phyloP scores from a whole-genome alignment of 2,888 invertebrate species.

The Dynastes tityus region DNA sequence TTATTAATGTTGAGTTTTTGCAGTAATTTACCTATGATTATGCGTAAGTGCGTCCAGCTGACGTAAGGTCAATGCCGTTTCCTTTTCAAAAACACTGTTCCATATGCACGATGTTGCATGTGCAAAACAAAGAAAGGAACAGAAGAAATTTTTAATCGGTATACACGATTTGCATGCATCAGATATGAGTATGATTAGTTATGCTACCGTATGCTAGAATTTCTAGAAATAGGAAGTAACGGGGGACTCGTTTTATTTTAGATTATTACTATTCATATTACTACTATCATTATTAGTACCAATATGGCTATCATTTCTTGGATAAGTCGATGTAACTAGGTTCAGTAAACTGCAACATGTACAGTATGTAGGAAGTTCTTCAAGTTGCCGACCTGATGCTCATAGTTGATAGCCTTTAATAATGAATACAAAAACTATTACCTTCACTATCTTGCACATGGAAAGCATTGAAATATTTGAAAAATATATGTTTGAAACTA shows the following conservation, averaged over 20 bases:
- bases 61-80: slow-evolving; percentile 21
- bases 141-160: neutral
- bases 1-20: slow-evolving; percentile 15
- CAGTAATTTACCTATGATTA: slow-evolving; percentile 19
- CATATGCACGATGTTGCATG: neutral
- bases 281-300: neutral
- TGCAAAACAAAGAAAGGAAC: slow-evolving; percentile 4
- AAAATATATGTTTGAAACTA: neutral
- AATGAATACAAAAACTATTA: too few species aligned
- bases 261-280: slow-evolving; percentile 2
- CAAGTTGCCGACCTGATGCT: too few species aligned
- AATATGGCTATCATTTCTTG: neutral
- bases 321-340: neutral
- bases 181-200: slow-evolving; percentile 12
- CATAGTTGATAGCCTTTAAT: too few species aligned
- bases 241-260: neutral
- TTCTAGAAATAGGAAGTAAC: slow-evolving; percentile 8
- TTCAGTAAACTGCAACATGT: neutral
- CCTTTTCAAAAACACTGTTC: slow-evolving; percentile 2
- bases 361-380: neutral
- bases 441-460: too few species aligned
- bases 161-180: slow-evolving; percentile 11
- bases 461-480: too few species aligned
- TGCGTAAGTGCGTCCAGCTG: slow-evolving; percentile 5
- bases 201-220: slow-evolving; percentile 3